Percentiles rank a stretch among this genome's conserved stretches.
These are phyloP conservation scores for Zosterops hypoxanthus DNA, from an alignment of 2,113 vertebrate species.

Conservation along the genomic window DNA sequence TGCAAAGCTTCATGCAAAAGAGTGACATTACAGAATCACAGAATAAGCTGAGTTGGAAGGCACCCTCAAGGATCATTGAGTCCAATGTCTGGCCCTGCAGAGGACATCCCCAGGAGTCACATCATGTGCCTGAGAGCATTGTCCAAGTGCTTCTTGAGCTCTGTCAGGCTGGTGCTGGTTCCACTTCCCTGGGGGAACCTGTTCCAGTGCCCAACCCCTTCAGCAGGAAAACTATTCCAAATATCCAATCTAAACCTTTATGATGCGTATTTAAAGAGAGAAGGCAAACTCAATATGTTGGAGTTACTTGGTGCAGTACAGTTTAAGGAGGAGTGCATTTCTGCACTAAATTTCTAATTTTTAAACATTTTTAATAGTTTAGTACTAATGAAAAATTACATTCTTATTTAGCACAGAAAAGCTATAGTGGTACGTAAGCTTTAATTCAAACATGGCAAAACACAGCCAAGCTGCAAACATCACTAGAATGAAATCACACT, in stretches of 20 bases:
- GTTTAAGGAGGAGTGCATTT: conserved; percentile 24
- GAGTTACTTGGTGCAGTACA: not conserved
- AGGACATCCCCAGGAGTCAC: not conserved
- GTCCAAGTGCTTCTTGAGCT: not conserved
- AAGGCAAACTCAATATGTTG: not conserved
- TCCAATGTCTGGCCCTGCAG: not conserved
- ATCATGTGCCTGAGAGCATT: fast-evolving
- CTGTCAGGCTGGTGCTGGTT: not conserved
- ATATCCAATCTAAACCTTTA: not conserved
- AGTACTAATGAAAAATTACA: not conserved
- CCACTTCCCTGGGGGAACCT: not conserved
- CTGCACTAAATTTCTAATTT: conserved; percentile 33
- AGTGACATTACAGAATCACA: not conserved
- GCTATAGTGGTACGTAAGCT: not conserved
- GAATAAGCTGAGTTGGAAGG: too few species aligned
- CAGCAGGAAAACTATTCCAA: too few species aligned
- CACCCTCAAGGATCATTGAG: not conserved
- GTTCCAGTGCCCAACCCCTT: not conserved
- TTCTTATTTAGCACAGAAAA: not conserved
- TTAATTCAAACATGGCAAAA: conserved; percentile 16
- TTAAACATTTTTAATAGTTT: not conserved
- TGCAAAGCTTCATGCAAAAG: conserved; percentile 26
- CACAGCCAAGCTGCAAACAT: not conserved
- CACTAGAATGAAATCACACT: not conserved
- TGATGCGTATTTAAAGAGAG: not conserved